Conservation (phyloP, 2,888 invertebrate genomes). For the Melipona bicolor region DNA sequence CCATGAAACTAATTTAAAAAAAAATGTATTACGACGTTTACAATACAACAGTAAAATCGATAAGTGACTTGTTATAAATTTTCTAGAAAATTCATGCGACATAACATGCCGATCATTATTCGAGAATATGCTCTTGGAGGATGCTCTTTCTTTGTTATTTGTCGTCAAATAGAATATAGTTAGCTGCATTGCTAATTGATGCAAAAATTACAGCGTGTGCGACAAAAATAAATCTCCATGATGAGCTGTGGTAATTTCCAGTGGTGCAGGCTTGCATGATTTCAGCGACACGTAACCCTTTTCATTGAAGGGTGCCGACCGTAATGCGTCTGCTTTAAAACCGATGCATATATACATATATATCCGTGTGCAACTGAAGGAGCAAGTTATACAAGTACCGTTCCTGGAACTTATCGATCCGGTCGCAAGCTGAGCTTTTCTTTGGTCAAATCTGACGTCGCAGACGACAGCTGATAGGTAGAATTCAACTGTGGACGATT, state of each 20-base stretch:
- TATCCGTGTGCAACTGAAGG: conserved; percentile 27
- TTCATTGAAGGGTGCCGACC: conserved; percentile 3
- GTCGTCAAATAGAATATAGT: background rate
- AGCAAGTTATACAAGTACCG: conserved; percentile 33
- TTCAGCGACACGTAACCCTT: background rate
- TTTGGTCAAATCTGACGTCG: conserved; percentile 70
- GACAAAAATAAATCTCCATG: conserved; percentile 33
- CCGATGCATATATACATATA: background rate
- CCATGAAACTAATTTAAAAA: background rate
- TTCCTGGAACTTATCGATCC: conserved; percentile 66
- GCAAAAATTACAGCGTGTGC: conserved; percentile 13
- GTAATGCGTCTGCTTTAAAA: conserved; percentile 39
- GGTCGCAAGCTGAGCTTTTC: conserved; percentile 62
- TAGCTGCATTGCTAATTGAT: background rate
- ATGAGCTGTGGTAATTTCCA: conserved; percentile 27
- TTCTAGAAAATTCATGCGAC: too few relatives aligned
- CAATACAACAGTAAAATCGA: background rate
- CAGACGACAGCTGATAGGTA: conserved; percentile 65
- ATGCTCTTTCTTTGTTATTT: background rate
- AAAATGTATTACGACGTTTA: background rate
- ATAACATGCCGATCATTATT: background rate
- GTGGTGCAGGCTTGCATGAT: conserved; percentile 3
- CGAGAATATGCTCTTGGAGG: background rate
- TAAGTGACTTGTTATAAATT: background rate
- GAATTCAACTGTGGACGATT: conserved; percentile 62